Base-by-base conservation (phyloP, 2,888 invertebrate species). In the Noctua pronuba region DNA sequence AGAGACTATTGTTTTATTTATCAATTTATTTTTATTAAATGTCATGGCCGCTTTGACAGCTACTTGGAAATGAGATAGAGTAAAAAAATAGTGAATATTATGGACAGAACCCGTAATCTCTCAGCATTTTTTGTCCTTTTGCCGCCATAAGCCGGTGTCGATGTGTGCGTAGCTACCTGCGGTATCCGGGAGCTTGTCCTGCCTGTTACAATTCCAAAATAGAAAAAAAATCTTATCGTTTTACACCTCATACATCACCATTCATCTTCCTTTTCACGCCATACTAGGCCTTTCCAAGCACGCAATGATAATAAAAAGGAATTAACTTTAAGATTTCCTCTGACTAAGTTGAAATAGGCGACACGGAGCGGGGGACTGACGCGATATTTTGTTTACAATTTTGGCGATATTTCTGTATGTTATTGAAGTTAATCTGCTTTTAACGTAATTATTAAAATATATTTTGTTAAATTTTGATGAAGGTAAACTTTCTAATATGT, bases 161-260 rank as follows among this genome's bases (percentile, higher is more conserved):
- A 87, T 94, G 95, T 95, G 93, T 94, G 95, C 74, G 95, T 93
- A 89, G 90, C 95, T 96, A 96, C 96, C 96, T 96, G 96, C 93
- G 91, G 93, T 92, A 95, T 94, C 94, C 94, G 94, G 94, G 92
- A 93, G 94, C 93, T 89, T 90, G 91, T 91, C 91, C 91, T 92
- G 92, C 90, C 91, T 91, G 92, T 92, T 92, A 92, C 92, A 91
- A 91, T 91, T 92, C 88, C 91, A 93, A 95, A 94, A 94, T 91
- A 94, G 91, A 92, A 88, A 86, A 91, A 93, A 93, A 92, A 92
- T 58, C 86, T 91, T 90, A 93, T 91, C 92, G 92, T 90, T 94
- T 93, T 91, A 91, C 93, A 94, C 92, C 89, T 87, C 91, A 92
- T 94, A 88, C 95, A 94, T 91, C 90, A 92, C 92, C 83, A 88